Percentiles rank a stretch among this genome's conserved stretches.
Conservation (phyloP, 2,797 vertebrate genomes). For the Gymnodraco acuticeps region DNA sequence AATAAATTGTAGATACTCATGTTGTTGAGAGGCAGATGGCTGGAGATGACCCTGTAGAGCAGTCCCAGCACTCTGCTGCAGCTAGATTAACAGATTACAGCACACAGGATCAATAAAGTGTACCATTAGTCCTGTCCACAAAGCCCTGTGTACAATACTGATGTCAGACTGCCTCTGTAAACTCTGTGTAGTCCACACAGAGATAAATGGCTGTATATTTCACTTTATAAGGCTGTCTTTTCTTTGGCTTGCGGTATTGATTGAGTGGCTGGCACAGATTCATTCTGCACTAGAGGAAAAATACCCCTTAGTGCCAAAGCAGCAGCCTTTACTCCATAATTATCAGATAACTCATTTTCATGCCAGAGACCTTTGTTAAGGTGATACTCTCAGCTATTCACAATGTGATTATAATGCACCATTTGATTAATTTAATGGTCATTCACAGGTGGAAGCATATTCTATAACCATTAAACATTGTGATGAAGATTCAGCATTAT, state of each 20-base stretch:
- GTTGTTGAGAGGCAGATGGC: conserved; percentile 62
- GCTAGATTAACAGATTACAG: conserved; percentile 75
- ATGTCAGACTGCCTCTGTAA: conserved; percentile 61
- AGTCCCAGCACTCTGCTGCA: conserved; percentile 48
- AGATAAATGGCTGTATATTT: conserved; percentile 55
- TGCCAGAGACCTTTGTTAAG: conserved; percentile 38
- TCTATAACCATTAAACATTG: conserved; percentile 17
- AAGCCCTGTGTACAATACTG: conserved; percentile 56
- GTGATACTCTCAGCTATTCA: conserved; percentile 36
- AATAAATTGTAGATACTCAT: conserved; percentile 20
- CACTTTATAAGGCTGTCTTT: conserved; percentile 44
- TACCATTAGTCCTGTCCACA: conserved; percentile 73
- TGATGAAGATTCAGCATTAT: conserved; percentile 11
- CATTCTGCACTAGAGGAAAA: conserved; percentile 26
- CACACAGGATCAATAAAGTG: conserved; percentile 71
- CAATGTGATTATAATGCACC: conserved; percentile 38
- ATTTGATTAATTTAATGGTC: conserved; percentile 24
- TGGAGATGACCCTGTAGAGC: conserved; percentile 64
- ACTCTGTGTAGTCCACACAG: conserved; percentile 52
- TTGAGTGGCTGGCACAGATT: conserved; percentile 46
- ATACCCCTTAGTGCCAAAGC: conserved; percentile 21
- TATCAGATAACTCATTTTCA: conserved; percentile 44
- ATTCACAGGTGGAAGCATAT: conserved; percentile 33
- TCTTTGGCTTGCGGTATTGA: conserved; percentile 54
- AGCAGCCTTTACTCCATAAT: conserved; percentile 46